Conservation (phyloP, 2,888 invertebrate species). For the Norana najaformis region DNA sequence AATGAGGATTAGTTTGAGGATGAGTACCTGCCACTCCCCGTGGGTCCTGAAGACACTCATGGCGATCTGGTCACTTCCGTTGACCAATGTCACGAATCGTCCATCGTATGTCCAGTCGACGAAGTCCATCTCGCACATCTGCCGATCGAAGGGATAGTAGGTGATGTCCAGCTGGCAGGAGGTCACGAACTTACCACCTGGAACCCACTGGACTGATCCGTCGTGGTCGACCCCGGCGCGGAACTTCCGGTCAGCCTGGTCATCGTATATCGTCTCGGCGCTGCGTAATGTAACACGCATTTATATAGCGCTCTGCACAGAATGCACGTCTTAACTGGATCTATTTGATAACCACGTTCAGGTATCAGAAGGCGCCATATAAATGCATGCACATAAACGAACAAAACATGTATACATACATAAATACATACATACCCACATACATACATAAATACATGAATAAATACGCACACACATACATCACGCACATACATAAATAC, state of each 20-base stretch:
- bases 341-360: too few species aligned
- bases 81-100: constrained; percentile 45
- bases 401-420: too few species aligned
- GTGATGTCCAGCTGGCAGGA: constrained; percentile 50
- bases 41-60: constrained; percentile 47
- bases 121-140: constrained; percentile 48
- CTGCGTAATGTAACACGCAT: constrained; percentile 33
- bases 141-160: constrained; percentile 50
- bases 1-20: background rate
- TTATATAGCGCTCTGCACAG: too few species aligned
- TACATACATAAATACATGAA: too few species aligned
- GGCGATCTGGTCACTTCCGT: constrained; percentile 34
- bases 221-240: constrained; percentile 45
- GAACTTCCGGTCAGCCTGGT: constrained; percentile 47
- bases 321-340: too few species aligned
- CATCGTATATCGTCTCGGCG: constrained; percentile 48
- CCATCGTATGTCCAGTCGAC: constrained; percentile 50
- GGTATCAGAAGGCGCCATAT: too few species aligned
- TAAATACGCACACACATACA: too few species aligned
- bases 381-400: too few species aligned
- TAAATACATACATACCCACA: too few species aligned
- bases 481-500: too few species aligned
- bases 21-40: constrained; percentile 49
- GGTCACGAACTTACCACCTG: constrained; percentile 49
- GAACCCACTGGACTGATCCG: constrained; percentile 49